Evolutionary conservation across 2,797 vertebrate species (phyloP).

Genomic region (Tapera naevia): DNA sequence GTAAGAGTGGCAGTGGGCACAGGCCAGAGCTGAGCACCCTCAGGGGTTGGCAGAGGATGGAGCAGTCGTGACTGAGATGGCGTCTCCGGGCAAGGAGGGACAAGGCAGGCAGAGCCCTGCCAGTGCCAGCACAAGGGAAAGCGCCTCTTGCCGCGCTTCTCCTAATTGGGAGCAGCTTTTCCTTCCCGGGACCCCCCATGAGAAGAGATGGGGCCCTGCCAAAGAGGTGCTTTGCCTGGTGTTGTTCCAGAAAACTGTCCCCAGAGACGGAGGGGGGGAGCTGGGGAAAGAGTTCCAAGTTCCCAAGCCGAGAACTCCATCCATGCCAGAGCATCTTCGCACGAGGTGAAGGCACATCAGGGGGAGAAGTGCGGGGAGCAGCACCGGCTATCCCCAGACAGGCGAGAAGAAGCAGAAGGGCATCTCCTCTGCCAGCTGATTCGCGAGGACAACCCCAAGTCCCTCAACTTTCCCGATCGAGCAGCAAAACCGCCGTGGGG

Average conservation of each 20-base stretch:
- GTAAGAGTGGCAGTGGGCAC: neutral
- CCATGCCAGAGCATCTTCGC: neutral
- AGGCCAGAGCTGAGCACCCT: neutral
- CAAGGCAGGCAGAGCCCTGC: neutral
- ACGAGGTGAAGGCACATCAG: neutral
- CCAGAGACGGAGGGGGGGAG: neutral
- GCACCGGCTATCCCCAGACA: neutral
- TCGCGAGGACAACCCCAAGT: neutral
- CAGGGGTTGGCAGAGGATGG: neutral
- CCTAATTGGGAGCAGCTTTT: constrained; percentile 51
- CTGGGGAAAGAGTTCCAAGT: neutral
- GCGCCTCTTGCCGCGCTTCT: constrained; percentile 13
- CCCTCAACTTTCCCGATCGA: neutral
- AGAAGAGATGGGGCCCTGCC: constrained; percentile 27
- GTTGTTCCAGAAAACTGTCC: neutral
- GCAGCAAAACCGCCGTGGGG: neutral
- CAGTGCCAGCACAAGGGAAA: constrained; percentile 31
- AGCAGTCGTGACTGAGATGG: neutral
- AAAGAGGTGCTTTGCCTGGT: neutral
- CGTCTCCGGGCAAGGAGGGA: neutral
- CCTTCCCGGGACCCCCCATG: constrained; percentile 28
- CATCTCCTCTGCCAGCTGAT: neutral
- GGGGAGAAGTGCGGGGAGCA: neutral
- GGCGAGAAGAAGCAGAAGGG: neutral
- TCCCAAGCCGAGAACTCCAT: neutral